Evolutionary conservation across 2,797 vertebrate species (phyloP).

Genomic region (Eupleurogrammus muticus): DNA sequence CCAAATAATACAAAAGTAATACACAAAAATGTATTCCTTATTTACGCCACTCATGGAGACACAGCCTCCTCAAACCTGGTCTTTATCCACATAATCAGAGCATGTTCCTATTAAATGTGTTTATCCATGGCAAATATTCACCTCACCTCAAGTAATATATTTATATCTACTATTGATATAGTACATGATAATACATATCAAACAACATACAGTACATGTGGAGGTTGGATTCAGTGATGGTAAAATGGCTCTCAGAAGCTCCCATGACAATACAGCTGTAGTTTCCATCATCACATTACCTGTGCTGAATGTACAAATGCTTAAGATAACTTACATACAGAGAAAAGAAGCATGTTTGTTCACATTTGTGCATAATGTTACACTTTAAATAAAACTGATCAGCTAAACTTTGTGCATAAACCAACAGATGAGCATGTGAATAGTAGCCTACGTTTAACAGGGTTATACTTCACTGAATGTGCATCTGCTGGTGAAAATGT

Average conservation of each 20-base stretch:
- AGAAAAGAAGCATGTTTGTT: conserved; percentile 58
- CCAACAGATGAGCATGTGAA: conserved; percentile 48
- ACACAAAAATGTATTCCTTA: conserved; percentile 76
- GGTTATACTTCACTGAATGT: conserved; percentile 52
- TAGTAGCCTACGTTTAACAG: conserved; percentile 43
- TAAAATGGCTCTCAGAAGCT: conserved; percentile 66
- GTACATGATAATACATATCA: conserved; percentile 81
- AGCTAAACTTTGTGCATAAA: conserved; percentile 55
- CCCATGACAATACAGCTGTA: conserved; percentile 62
- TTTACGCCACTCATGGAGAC: conserved; percentile 67
- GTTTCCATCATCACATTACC: conserved; percentile 54
- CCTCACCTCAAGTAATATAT: conserved; percentile 65
- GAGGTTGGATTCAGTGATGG: conserved; percentile 15
- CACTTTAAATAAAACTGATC: conserved; percentile 31
- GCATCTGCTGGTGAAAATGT: conserved; percentile 80
- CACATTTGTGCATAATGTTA: conserved; percentile 48
- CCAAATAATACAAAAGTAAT: conserved; percentile 86
- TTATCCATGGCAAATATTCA: conserved; percentile 71
- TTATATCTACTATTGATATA: conserved; percentile 74
- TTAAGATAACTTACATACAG: conserved; percentile 51
- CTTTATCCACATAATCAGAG: conserved; percentile 48
- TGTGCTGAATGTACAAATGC: conserved; percentile 66
- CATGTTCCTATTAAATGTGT: conserved; percentile 61
- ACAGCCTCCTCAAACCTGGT: conserved; percentile 57
- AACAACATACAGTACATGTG: conserved; percentile 71